These are phyloP conservation scores for Pyrochroa serraticornis DNA, from an alignment of 2,888 invertebrate genomes.

Conservation along the genomic window DNA sequence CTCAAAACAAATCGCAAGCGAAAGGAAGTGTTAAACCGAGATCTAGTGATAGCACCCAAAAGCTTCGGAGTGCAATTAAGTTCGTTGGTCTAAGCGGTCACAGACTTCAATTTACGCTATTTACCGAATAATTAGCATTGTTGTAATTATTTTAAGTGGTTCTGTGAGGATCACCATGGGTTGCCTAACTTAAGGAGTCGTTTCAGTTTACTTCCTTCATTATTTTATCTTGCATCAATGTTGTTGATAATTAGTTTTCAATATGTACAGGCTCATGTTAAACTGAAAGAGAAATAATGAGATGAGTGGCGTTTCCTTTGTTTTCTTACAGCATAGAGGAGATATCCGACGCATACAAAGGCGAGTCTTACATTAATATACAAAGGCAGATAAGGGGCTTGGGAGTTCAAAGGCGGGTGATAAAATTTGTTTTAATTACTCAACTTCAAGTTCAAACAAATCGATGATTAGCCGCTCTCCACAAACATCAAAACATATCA, in stretches of 20 bases:
- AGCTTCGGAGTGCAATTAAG: slow-evolving; percentile 4
- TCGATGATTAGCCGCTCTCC: no score
- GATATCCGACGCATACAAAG: no score
- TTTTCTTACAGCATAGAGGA: no score
- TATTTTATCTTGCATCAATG: not conserved
- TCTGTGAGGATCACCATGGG: not conserved
- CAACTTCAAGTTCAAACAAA: no score
- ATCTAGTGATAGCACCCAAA: slow-evolving; percentile 4
- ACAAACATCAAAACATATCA: no score
- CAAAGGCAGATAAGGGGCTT: no score
- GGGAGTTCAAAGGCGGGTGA: no score
- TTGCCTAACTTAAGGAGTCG: not conserved
- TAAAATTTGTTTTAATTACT: no score
- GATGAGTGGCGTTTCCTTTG: no score
- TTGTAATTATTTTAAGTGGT: slow-evolving; percentile 3
- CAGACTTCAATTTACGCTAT: slow-evolving; percentile 14
- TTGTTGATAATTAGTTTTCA: not conserved
- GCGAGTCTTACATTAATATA: no score
- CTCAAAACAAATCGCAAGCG: slow-evolving; percentile 13
- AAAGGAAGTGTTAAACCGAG: slow-evolving; percentile 17
- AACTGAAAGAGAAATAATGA: not conserved
- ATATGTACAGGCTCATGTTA: not conserved
- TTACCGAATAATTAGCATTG: slow-evolving; percentile 12
- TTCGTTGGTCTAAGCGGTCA: slow-evolving; percentile 8
- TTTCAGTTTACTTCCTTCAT: not conserved